Conservation (phyloP, 2,888 invertebrate species). For the Gortyna flavago region DNA sequence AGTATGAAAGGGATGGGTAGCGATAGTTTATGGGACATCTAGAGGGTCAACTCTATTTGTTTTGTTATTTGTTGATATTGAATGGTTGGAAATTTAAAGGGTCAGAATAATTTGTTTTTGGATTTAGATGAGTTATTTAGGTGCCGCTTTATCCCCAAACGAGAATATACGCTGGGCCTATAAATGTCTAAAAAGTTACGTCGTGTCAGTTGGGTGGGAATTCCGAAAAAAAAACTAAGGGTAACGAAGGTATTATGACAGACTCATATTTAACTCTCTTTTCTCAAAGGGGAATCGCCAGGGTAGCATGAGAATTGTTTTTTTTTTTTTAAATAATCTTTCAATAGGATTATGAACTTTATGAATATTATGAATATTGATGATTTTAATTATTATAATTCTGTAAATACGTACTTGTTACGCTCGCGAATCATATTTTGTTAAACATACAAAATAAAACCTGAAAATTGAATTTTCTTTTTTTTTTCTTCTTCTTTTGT, state of each 20-base stretch:
- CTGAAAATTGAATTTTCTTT: too few relatives aligned
- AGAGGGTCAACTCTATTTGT: conserved; percentile 60
- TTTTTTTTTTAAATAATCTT: too few relatives aligned
- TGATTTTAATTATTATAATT: too few relatives aligned
- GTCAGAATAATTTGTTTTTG: conserved; percentile 49
- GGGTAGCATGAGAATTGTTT: too few relatives aligned
- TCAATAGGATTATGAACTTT: too few relatives aligned
- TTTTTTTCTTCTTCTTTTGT: too few relatives aligned
- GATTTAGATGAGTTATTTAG: conserved; percentile 19
- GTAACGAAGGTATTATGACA: neutral
- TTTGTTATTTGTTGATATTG: conserved; percentile 56
- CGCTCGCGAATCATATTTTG: too few relatives aligned
- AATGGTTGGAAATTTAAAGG: conserved; percentile 55
- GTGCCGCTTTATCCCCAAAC: neutral
- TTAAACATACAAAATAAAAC: too few relatives aligned
- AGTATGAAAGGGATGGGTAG: conserved; percentile 50
- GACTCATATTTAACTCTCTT: neutral
- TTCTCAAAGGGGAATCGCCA: too few relatives aligned
- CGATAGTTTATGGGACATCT: conserved; percentile 58
- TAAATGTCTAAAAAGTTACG: neutral
- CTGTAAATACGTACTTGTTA: too few relatives aligned
- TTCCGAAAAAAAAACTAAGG: neutral
- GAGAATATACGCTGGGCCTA: neutral
- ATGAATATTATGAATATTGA: too few relatives aligned
- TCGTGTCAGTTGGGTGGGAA: neutral